A percentile compares a stretch with the other conserved stretches of the same genome.
Evolutionary conservation across 2,113 vertebrate genomes (phyloP).

Genomic region (Eonycteris spelaea): DNA sequence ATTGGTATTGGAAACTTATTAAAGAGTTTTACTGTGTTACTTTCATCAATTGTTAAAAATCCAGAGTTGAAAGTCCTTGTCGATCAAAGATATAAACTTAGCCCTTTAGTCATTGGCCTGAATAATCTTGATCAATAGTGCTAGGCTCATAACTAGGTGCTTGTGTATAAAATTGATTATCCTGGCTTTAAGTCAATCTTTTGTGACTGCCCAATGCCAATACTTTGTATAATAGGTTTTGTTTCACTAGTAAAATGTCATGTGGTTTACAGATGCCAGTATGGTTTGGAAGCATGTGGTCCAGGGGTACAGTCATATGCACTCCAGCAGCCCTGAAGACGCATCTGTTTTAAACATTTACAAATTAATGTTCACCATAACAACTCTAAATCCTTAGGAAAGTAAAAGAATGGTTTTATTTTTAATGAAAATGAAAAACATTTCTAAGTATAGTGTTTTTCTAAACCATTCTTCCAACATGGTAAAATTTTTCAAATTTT

Average conservation of each 20-base stretch:
- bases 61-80: conserved; percentile 38
- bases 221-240: conserved; percentile 20
- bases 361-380: not conserved
- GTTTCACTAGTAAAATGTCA: not conserved
- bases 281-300: not conserved
- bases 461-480: not conserved
- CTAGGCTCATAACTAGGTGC: not conserved
- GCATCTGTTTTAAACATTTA: conserved; percentile 7
- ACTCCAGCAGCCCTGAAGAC: not conserved
- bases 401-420: conserved; percentile 30
- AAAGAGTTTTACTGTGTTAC: not conserved
- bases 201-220: not conserved
- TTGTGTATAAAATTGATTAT: conserved; percentile 8
- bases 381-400: not conserved
- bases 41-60: conserved; percentile 44
- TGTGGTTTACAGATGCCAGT: not conserved
- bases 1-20: not conserved
- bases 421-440: not conserved
- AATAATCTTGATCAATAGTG: conserved; percentile 39
- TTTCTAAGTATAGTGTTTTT: not conserved
- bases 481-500: not conserved
- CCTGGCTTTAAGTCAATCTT: not conserved
- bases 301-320: not conserved
- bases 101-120: conserved; percentile 36
- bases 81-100: conserved; percentile 1